A percentile compares a stretch with the other conserved stretches of the same genome.
phyloP scores from a whole-genome alignment of 2,888 invertebrate genomes.

The Scaptomyza flava region DNA sequence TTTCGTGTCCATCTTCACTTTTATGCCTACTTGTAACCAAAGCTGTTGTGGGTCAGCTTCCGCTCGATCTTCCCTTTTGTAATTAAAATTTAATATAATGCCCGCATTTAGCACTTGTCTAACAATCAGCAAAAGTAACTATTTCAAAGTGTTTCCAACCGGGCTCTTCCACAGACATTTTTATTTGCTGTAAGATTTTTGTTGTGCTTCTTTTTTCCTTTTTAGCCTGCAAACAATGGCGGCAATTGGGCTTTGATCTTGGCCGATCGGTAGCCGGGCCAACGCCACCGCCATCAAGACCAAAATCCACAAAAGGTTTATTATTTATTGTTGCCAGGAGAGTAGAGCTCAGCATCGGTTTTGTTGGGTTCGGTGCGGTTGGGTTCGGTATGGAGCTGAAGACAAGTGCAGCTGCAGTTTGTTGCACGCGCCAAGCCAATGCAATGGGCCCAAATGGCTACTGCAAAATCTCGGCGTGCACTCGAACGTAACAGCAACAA shows the following conservation, averaged over 20 bases:
- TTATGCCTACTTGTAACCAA: slow-evolving; percentile 69
- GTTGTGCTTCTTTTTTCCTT: not conserved
- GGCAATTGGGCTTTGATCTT: slow-evolving; percentile 69
- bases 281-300: slow-evolving; percentile 71
- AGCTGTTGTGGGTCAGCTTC: slow-evolving; percentile 56
- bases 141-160: slow-evolving; percentile 61
- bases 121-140: slow-evolving; percentile 53
- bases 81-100: slow-evolving; percentile 69
- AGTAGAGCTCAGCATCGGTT: slow-evolving; percentile 34
- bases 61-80: slow-evolving; percentile 73
- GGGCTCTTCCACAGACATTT: slow-evolving; percentile 45
- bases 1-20: slow-evolving; percentile 62
- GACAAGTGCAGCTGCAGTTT: slow-evolving; percentile 63
- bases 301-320: slow-evolving; percentile 79
- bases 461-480: slow-evolving; percentile 73
- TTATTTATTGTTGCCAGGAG: slow-evolving; percentile 77
- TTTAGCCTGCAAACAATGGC: slow-evolving; percentile 67
- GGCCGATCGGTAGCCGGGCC: slow-evolving; percentile 71
- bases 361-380: slow-evolving; percentile 6
- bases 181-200: slow-evolving; percentile 45
- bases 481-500: slow-evolving; percentile 63
- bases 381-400: slow-evolving; percentile 17
- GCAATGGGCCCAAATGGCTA: slow-evolving; percentile 54
- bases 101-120: slow-evolving; percentile 75
- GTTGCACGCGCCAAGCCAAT: slow-evolving; percentile 64